phyloP scores from a whole-genome alignment of 1,140 invertebrate genomes.

The Drosophila malerkotliana region DNA sequence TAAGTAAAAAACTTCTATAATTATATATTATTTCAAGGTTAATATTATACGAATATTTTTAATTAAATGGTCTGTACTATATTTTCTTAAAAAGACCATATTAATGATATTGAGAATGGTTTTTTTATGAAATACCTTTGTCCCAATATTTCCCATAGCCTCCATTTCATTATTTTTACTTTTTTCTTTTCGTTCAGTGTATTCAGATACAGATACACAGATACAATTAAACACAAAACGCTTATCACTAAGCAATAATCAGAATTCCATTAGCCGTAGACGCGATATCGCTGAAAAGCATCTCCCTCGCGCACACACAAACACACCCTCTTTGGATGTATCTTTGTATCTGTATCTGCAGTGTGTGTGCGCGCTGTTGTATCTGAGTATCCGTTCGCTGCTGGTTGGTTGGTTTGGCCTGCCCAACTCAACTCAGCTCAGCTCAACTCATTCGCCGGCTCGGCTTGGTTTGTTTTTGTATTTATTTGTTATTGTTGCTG shows the following conservation, averaged over 20 bases:
- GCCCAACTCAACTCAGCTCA: conserved; percentile 1
- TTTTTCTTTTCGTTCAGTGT: conserved; percentile 56
- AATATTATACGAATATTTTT: too few relatives aligned
- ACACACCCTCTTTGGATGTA: conserved; percentile 51
- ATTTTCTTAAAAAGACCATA: too few relatives aligned
- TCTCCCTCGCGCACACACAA: conserved; percentile 65
- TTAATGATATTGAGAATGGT: too few relatives aligned
- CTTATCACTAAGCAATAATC: conserved; percentile 84
- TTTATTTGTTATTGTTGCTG: conserved; percentile 13
- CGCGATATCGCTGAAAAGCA: conserved; percentile 81
- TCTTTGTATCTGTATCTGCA: conserved; percentile 64
- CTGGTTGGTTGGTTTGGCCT: conserved; percentile 45
- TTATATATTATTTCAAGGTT: too few relatives aligned
- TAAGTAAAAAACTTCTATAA: too few relatives aligned
- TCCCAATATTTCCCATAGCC: too few relatives aligned
- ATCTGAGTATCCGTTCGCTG: conserved; percentile 62
- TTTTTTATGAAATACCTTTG: too few relatives aligned
- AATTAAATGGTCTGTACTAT: too few relatives aligned
- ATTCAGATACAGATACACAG: conserved; percentile 78
- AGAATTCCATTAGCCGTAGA: conserved; percentile 84
- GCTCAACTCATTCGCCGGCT: conserved; percentile 10
- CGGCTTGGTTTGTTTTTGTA: conserved; percentile 25
- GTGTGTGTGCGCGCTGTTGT: conserved; percentile 53
- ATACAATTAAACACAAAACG: conserved; percentile 84
- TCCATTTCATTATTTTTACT: too few relatives aligned